Conservation (phyloP, 2,888 invertebrate species). For the Tryphoninae sp. region DNA sequence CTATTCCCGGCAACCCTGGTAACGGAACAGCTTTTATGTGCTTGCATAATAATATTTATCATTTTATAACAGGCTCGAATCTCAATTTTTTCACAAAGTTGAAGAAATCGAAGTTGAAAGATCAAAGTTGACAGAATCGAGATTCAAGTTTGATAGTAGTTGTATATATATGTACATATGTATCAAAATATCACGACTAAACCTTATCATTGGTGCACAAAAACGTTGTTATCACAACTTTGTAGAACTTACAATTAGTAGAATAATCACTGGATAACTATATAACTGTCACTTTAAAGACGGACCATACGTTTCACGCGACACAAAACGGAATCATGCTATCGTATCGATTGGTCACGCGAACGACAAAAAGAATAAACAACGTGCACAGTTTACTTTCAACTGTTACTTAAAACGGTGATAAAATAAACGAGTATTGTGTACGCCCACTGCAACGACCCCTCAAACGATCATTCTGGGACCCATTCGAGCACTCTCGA, state of each 20-base stretch:
- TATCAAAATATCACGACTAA: not conserved
- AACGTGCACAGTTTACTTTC: not conserved
- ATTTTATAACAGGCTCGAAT: constrained; percentile 3
- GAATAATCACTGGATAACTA: not conserved
- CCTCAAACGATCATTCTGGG: not conserved
- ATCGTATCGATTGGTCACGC: not conserved
- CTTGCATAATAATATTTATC: constrained; percentile 54
- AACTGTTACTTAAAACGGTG: not conserved
- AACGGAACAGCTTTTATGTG: constrained; percentile 70
- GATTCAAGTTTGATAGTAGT: not conserved
- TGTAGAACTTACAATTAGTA: not conserved
- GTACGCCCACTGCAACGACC: not conserved
- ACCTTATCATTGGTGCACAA: not conserved
- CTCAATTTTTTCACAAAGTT: constrained; percentile 23
- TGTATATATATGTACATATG: constrained; percentile 2
- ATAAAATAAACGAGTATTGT: not conserved
- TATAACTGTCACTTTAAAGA: not conserved
- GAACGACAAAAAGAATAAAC: not conserved
- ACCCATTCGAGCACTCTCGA: not conserved
- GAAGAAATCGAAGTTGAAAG: not conserved
- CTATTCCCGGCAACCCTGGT: constrained; percentile 83
- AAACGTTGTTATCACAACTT: not conserved
- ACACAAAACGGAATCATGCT: not conserved
- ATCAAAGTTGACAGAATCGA: not conserved
- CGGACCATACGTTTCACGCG: not conserved